Conservation (phyloP, 2,797 vertebrate genomes). For the Phalanger gymnotis region DNA sequence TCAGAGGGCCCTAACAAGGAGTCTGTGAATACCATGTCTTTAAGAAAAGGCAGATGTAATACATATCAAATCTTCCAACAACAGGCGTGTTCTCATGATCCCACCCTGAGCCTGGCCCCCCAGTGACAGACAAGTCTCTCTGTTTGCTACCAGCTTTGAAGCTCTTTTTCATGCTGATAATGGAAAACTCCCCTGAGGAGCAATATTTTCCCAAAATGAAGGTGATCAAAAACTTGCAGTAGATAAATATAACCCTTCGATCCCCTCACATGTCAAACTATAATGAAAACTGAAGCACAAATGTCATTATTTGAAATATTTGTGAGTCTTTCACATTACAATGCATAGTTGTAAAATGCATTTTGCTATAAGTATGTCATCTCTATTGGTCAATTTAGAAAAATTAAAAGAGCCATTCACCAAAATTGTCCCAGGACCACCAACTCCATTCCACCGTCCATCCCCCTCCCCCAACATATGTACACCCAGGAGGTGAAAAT, state of each 20-base stretch:
- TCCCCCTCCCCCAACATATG: neutral
- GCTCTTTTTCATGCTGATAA: neutral
- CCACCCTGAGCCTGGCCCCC: neutral
- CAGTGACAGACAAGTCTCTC: neutral
- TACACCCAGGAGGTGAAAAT: neutral
- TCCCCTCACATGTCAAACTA: neutral
- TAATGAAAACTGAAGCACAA: neutral
- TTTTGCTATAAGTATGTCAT: neutral
- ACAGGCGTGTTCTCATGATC: neutral
- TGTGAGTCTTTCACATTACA: neutral
- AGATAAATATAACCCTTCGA: neutral
- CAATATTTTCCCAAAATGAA: neutral
- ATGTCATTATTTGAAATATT: neutral
- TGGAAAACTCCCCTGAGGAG: neutral
- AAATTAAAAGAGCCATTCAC: neutral
- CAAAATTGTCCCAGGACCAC: neutral
- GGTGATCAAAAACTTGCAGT: neutral
- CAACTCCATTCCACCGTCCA: no score
- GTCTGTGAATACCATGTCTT: neutral
- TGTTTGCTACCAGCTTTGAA: neutral
- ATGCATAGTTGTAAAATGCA: neutral
- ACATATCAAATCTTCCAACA: neutral
- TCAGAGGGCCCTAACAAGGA: neutral
- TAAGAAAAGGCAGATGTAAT: neutral
- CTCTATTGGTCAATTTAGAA: neutral